phyloP scores from a whole-genome alignment of 2,888 invertebrate species.

The Hydraecia micacea region DNA sequence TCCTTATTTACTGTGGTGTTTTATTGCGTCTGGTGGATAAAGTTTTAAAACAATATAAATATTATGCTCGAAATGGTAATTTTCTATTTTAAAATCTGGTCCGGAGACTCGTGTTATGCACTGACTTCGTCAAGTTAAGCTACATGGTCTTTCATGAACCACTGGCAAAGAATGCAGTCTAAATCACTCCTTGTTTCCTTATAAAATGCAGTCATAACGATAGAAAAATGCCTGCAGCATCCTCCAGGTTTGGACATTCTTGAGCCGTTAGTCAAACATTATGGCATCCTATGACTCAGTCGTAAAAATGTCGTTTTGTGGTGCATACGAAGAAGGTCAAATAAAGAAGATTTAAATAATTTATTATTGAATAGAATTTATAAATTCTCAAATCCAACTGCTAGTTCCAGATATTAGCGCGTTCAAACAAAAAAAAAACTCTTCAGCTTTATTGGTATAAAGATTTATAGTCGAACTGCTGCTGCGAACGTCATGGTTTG shows the following conservation, averaged over 20 bases:
- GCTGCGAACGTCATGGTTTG: not conserved
- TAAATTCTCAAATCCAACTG: not conserved
- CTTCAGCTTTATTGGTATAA: not conserved
- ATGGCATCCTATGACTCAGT: constrained; percentile 9
- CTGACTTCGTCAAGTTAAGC: too few relatives aligned
- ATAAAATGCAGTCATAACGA: not conserved
- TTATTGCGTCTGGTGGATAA: not conserved
- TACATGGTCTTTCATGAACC: not conserved
- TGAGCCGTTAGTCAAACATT: not conserved
- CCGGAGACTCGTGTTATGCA: not conserved
- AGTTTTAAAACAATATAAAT: not conserved
- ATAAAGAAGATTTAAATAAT: not conserved
- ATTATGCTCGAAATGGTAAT: too few relatives aligned
- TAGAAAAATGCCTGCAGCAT: not conserved
- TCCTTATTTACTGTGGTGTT: not conserved
- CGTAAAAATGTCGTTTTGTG: constrained; percentile 2
- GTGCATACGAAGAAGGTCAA: not conserved
- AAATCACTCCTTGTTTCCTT: not conserved
- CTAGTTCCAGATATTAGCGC: not conserved
- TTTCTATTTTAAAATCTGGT: too few relatives aligned
- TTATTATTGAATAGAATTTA: not conserved
- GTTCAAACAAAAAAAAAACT: not conserved
- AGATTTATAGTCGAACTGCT: not conserved
- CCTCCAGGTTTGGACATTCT: constrained; percentile 2
- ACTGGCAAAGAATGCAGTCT: not conserved